These are phyloP conservation scores for Brachypodius melanocephalos DNA, from an alignment of 2,113 vertebrate species.

Conservation along the genomic window DNA sequence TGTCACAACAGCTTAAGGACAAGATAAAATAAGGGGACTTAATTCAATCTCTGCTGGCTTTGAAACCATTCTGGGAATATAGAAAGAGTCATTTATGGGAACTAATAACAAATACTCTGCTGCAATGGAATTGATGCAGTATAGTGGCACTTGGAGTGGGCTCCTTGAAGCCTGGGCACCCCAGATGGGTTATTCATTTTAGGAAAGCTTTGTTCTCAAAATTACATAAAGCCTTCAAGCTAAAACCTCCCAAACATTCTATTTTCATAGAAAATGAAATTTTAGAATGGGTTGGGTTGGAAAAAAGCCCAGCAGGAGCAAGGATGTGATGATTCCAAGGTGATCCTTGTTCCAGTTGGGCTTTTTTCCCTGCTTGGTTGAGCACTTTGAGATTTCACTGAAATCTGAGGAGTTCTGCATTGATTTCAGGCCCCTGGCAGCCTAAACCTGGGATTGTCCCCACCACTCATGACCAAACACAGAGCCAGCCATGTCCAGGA, in stretches of 20 bases:
- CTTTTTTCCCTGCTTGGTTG: not conserved
- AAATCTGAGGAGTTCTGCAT: not conserved
- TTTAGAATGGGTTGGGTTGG: not conserved
- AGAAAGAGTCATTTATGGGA: not conserved
- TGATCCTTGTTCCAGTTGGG: not conserved
- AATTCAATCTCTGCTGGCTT: conserved; percentile 30
- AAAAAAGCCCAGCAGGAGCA: not conserved
- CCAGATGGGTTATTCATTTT: not conserved
- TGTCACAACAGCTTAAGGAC: conserved; percentile 38
- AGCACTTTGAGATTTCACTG: not conserved
- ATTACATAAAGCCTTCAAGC: not conserved
- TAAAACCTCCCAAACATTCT: not conserved
- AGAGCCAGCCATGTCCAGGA: not conserved
- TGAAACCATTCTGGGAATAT: not conserved
- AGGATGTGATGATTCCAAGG: fast-evolving
- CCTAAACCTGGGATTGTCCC: not conserved
- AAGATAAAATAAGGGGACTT: conserved; percentile 16
- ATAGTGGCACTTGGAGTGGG: not conserved
- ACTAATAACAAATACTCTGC: not conserved
- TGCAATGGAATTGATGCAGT: not conserved
- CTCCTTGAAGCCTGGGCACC: not conserved
- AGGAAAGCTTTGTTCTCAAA: not conserved
- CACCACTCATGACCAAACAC: not conserved
- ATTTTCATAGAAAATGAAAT: not conserved
- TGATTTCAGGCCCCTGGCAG: not conserved